These are phyloP conservation scores for Drosophila rhopaloa DNA, from an alignment of 1,140 invertebrate species.

Conservation along the genomic window DNA sequence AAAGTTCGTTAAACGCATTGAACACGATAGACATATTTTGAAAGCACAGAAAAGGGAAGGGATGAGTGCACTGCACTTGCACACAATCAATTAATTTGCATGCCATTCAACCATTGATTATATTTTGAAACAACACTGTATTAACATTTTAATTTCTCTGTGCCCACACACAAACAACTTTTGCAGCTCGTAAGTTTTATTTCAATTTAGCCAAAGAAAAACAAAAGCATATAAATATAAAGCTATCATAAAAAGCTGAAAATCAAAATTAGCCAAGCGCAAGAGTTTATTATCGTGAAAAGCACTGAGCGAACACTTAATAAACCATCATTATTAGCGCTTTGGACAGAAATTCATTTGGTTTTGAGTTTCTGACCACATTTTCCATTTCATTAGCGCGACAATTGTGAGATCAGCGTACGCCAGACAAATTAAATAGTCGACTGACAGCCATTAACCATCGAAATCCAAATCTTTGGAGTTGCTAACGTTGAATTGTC, in stretches of 20 bases:
- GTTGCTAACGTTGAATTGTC: constrained; percentile 39
- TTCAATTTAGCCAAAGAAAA: constrained; percentile 57
- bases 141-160: constrained; percentile 60
- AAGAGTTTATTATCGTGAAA: constrained; percentile 83
- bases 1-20: constrained; percentile 79
- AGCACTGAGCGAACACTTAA: constrained; percentile 82
- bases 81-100: constrained; percentile 36
- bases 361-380: constrained; percentile 36
- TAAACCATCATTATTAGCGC: constrained; percentile 62
- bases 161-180: constrained; percentile 45
- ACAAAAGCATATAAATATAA: constrained; percentile 14
- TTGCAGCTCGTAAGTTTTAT: constrained; percentile 75
- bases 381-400: constrained; percentile 32
- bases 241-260: constrained; percentile 10
- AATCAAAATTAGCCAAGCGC: constrained; percentile 45
- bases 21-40: constrained; percentile 29
- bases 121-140: constrained; percentile 46
- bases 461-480: neutral
- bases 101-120: constrained; percentile 34
- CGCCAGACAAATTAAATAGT: constrained; percentile 42
- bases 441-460: constrained; percentile 52
- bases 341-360: constrained; percentile 41
- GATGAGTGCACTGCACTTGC: constrained; percentile 58
- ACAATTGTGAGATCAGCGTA: constrained; percentile 61
- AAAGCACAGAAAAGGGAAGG: constrained; percentile 5